Conservation (phyloP, 2,113 vertebrate genomes). For the Zosterops japonicus region DNA sequence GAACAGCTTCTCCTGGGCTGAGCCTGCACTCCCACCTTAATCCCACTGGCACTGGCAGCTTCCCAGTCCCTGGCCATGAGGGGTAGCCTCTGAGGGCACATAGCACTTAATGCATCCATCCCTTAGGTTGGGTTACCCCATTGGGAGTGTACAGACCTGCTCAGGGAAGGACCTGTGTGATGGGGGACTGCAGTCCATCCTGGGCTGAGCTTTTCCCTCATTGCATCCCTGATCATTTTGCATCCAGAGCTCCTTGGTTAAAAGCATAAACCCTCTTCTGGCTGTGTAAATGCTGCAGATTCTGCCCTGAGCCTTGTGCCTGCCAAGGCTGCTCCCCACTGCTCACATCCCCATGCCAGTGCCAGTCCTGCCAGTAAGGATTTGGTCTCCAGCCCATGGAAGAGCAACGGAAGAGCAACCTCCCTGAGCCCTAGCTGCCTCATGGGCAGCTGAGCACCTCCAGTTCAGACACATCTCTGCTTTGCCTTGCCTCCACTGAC, state of each 20-base stretch:
- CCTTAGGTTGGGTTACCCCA: not conserved
- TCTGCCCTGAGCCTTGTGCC: not conserved
- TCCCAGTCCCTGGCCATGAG: not conserved
- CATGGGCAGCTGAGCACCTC: rapidly evolving
- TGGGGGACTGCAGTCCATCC: not conserved
- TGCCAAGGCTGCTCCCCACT: not conserved
- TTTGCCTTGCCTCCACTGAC: not conserved
- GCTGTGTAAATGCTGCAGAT: not conserved
- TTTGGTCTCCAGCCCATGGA: not conserved
- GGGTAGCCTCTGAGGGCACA: not conserved
- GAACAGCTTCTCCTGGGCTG: slow-evolving; percentile 10
- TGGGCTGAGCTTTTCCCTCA: not conserved
- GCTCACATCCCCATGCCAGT: not conserved
- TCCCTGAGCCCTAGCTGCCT: not conserved
- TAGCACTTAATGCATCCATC: not conserved
- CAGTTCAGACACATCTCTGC: not conserved
- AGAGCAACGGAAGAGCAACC: not conserved
- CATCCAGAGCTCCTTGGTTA: not conserved
- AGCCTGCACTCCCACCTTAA: not conserved
- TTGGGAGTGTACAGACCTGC: rapidly evolving
- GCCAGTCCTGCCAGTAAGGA: not conserved
- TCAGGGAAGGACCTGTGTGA: not conserved
- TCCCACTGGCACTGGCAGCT: not conserved
- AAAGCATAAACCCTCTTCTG: not conserved
- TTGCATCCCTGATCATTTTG: not conserved